These are phyloP conservation scores for Adelognathus sp. DNA, from an alignment of 2,888 invertebrate genomes.

Conservation along the genomic window DNA sequence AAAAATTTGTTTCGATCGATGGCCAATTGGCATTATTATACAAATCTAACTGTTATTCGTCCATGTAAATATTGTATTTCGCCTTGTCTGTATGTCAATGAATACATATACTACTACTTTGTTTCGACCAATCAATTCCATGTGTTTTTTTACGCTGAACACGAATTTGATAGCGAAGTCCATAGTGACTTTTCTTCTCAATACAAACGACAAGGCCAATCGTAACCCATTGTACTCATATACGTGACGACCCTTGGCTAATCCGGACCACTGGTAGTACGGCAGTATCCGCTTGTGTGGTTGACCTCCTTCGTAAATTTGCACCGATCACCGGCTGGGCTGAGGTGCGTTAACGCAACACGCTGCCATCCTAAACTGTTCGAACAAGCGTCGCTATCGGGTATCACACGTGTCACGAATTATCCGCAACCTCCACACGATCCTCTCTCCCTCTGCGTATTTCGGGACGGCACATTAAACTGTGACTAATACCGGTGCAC, in stretches of 20 bases:
- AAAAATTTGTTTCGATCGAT: too few species aligned
- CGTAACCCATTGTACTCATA: neutral
- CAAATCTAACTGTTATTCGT: too few species aligned
- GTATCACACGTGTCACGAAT: slow-evolving; percentile 56
- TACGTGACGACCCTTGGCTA: slow-evolving; percentile 14
- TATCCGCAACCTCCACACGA: slow-evolving; percentile 47
- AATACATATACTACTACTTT: too few species aligned
- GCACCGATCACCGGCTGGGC: neutral
- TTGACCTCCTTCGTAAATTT: slow-evolving; percentile 55
- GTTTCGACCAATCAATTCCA: too few species aligned
- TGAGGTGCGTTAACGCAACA: slow-evolving; percentile 43
- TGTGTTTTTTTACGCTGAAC: too few species aligned
- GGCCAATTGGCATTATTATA: too few species aligned
- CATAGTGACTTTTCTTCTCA: neutral
- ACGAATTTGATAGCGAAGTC: too few species aligned
- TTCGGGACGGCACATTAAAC: neutral
- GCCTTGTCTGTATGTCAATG: too few species aligned
- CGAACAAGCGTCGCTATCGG: slow-evolving; percentile 52
- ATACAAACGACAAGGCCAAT: neutral
- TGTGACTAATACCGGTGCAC: neutral
- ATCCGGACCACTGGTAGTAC: slow-evolving; percentile 7
- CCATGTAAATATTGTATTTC: too few species aligned
- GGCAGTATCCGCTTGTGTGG: slow-evolving; percentile 20
- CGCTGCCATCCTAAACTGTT: slow-evolving; percentile 8
- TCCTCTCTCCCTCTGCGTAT: neutral